These are phyloP conservation scores for Lutraria rhynchaena DNA, from an alignment of 1,140 invertebrate genomes.

Conservation along the genomic window DNA sequence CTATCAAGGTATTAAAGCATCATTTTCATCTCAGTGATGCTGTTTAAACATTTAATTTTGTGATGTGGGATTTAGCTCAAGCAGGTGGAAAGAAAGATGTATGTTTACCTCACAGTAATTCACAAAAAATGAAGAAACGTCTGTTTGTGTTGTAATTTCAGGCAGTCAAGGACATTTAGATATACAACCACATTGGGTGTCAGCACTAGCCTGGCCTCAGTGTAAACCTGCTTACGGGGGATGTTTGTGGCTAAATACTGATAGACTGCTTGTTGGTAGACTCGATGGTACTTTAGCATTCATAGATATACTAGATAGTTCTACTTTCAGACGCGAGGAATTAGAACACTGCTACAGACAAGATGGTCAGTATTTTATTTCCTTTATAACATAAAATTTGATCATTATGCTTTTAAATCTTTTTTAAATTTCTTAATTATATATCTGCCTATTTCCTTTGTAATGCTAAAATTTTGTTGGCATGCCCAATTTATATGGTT, in stretches of 20 bases:
- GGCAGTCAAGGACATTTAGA: slow-evolving; percentile 80
- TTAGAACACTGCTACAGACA: slow-evolving; percentile 82
- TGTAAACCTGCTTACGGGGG: slow-evolving; percentile 77
- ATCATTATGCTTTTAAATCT: too few species aligned
- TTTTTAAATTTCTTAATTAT: too few species aligned
- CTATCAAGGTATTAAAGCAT: too few species aligned
- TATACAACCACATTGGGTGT: slow-evolving; percentile 81
- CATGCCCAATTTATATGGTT: too few species aligned
- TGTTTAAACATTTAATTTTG: not conserved
- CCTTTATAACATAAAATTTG: too few species aligned
- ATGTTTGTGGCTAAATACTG: slow-evolving; percentile 76
- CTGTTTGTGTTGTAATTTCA: slow-evolving; percentile 82
- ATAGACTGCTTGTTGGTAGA: slow-evolving; percentile 84
- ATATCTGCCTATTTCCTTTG: too few species aligned
- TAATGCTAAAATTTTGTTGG: too few species aligned
- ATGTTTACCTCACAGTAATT: too few species aligned
- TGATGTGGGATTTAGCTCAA: slow-evolving; percentile 35
- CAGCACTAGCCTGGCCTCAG: slow-evolving; percentile 83
- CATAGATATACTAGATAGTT: slow-evolving; percentile 78
- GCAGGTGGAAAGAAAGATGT: too few species aligned
- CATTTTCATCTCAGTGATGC: too few species aligned
- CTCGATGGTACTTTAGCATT: slow-evolving; percentile 83
- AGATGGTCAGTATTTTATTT: slow-evolving; percentile 81
- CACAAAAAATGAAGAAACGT: too few species aligned
- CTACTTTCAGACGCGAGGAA: slow-evolving; percentile 79